Base-by-base conservation (phyloP, 2,797 vertebrate genomes). In the Pipistrellus pygmaeus region DNA sequence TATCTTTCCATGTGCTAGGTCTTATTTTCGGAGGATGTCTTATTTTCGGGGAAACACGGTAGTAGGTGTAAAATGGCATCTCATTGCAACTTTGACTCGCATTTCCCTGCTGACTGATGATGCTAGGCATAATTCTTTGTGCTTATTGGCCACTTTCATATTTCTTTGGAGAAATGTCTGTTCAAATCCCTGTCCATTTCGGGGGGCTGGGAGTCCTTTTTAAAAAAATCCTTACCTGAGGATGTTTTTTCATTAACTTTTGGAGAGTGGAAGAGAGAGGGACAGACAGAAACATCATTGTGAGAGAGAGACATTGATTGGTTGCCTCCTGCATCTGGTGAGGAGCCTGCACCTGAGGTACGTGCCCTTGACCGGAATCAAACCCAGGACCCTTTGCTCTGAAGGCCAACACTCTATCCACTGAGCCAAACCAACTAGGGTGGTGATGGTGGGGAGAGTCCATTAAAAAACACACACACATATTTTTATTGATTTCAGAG, bases 101-200 rank as follows among this genome's bases (percentile, higher is more conserved):
- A 23, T 91, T 95, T 76, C 46, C 46, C 44, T 75, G 25, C 27
- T 72, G 64, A 88, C 64, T 78, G 60, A 57, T 69, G 51, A 62
- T 80, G 32, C 76, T 91, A 44, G 41, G 27, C 3, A 17, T 82
- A 38, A 14, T 62, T 41, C 91, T 68, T 15, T 85, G n/a, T 66
- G 32, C 64, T 78, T 90, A 72, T 76, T 72, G 32, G 25, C 69
- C 18, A 51, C 76, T 85, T 84, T 32, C 35, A 1, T 88, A 72
- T 93, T 23, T 44, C 48, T 92, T 92, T 93, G 64, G 64, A 77
- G 60, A 88, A 91, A 69, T 91, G 8, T 32, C 13, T 84, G 8
- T 88, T 82, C 48, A 95, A 73, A 91, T 84, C 41, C 72, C 41
- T 83, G 46, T 55, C 32, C 23, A 35, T 46, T 83, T 95, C n/a